These are phyloP conservation scores for Mongoloraphidia duomilia DNA, from an alignment of 2,888 invertebrate species.

Conservation along the genomic window DNA sequence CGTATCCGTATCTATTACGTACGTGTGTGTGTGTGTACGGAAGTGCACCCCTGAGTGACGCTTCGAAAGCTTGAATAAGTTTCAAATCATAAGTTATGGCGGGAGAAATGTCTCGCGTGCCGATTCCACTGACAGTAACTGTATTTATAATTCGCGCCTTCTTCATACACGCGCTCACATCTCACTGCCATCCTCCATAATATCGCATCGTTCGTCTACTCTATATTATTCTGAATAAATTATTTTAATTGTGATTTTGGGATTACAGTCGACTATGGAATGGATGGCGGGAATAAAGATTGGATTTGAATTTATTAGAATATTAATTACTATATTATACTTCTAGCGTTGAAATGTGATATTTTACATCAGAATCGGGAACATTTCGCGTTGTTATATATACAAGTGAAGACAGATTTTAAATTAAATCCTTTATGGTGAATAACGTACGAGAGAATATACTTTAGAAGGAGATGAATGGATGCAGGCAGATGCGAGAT, in stretches of 20 bases:
- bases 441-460: too few species aligned
- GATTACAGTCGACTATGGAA: conserved; percentile 3
- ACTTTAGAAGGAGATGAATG: too few species aligned
- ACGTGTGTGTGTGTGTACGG: too few species aligned
- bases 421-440: too few species aligned
- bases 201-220: background rate
- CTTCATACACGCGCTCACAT: background rate
- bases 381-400: too few species aligned
- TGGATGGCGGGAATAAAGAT: conserved; percentile 7
- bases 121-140: background rate
- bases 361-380: too few species aligned
- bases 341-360: background rate
- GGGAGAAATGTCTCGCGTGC: background rate
- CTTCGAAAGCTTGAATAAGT: conserved; percentile 2
- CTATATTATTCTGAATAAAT: conserved; percentile 6
- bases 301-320: conserved; percentile 9
- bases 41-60: background rate
- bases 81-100: conserved; percentile 2
- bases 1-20: too few species aligned
- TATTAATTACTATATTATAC: conserved; percentile 9
- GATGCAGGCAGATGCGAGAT: too few species aligned
- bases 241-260: conserved; percentile 7
- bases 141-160: background rate
- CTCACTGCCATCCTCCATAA: background rate
- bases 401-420: too few species aligned